Percentiles rank a stretch among this genome's conserved stretches.
These are phyloP conservation scores for Buceros bicornis DNA, from an alignment of 2,797 vertebrate genomes.

Conservation along the genomic window DNA sequence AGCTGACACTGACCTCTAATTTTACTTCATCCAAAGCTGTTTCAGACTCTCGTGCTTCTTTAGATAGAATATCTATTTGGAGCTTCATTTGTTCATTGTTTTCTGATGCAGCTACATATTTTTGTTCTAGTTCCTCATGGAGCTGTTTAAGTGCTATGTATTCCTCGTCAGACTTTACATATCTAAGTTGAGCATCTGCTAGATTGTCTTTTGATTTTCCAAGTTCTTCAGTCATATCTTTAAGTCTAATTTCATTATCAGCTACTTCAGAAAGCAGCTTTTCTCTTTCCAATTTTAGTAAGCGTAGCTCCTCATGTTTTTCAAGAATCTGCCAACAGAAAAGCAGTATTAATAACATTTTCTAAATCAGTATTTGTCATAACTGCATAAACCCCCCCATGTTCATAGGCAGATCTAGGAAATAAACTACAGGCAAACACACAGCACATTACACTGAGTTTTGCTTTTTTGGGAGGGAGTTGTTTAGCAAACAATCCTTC, in stretches of 20 bases:
- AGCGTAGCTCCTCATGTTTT: constrained; percentile 55
- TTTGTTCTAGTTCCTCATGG: constrained; percentile 50
- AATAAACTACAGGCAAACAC: not conserved
- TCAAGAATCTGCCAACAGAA: constrained; percentile 62
- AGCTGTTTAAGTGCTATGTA: constrained; percentile 48
- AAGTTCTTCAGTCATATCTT: constrained; percentile 72
- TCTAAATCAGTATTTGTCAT: not conserved
- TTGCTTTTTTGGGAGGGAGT: not conserved
- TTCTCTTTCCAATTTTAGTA: constrained; percentile 72
- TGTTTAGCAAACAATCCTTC: not conserved
- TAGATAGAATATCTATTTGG: constrained; percentile 53
- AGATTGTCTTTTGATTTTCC: constrained; percentile 54
- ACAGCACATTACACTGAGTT: not conserved
- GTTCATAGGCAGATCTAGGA: not conserved
- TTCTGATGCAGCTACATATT: constrained; percentile 35
- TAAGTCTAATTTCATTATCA: constrained; percentile 68
- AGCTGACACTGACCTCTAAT: constrained; percentile 73
- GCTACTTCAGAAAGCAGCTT: constrained; percentile 66
- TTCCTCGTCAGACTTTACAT: constrained; percentile 28
- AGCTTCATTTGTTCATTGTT: constrained; percentile 63
- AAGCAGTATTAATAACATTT: not conserved
- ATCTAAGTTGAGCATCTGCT: constrained; percentile 49
- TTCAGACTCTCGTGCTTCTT: constrained; percentile 68
- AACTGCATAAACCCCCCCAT: not conserved
- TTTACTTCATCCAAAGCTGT: constrained; percentile 61